These are phyloP conservation scores for Drosophila parthenogenetica DNA, from an alignment of 2,888 invertebrate genomes.

Conservation along the genomic window DNA sequence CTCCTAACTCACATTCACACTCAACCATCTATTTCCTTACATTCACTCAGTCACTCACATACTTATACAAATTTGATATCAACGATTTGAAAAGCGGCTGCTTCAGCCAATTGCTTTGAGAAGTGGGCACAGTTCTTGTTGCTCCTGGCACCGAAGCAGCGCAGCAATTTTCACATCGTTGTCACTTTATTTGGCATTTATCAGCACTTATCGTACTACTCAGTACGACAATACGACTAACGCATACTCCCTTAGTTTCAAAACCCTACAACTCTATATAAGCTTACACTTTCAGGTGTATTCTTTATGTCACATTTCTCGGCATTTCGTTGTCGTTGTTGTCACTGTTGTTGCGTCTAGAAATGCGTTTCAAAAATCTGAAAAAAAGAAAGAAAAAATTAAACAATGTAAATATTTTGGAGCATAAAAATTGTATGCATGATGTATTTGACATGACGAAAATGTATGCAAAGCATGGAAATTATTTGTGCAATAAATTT, in stretches of 20 bases:
- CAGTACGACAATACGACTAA: slow-evolving; percentile 22
- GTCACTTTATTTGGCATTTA: slow-evolving; percentile 80
- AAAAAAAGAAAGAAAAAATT: slow-evolving; percentile 37
- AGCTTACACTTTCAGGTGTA: slow-evolving; percentile 19
- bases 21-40: background rate
- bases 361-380: slow-evolving; percentile 82
- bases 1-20: slow-evolving; percentile 6
- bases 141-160: slow-evolving; percentile 19
- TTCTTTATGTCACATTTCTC: slow-evolving; percentile 45
- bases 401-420: slow-evolving; percentile 15
- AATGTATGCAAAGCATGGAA: slow-evolving; percentile 9
- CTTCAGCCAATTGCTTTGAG: slow-evolving; percentile 65
- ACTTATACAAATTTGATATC: slow-evolving; percentile 62
- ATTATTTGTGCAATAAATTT: slow-evolving; percentile 24
- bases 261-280: slow-evolving; percentile 6
- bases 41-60: slow-evolving; percentile 19
- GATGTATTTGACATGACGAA: slow-evolving; percentile 18
- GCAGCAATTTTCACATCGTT: slow-evolving; percentile 65
- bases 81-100: slow-evolving; percentile 45
- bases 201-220: slow-evolving; percentile 51
- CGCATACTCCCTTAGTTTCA: slow-evolving; percentile 7
- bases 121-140: slow-evolving; percentile 28
- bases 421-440: slow-evolving; percentile 2
- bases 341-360: slow-evolving; percentile 47
- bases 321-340: slow-evolving; percentile 19